Evolutionary conservation across 2,797 vertebrate genomes (phyloP).

Genomic region (Onychomys leucogaster): DNA sequence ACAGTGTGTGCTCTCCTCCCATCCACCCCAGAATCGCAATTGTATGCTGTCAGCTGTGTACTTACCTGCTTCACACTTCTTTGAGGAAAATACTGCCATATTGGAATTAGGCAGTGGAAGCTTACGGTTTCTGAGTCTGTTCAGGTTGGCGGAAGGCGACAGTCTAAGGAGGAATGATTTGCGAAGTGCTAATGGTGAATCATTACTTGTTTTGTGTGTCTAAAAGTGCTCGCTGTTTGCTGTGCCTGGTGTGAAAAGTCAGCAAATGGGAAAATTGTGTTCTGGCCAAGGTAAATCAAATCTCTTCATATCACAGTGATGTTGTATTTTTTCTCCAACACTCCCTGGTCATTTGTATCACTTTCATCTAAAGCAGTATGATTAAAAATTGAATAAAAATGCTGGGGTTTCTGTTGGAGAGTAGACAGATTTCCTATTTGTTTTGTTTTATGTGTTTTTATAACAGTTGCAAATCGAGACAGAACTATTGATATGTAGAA

Average conservation of each 20-base stretch:
- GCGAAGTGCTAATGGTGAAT: slow-evolving; percentile 76
- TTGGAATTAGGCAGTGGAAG: slow-evolving; percentile 56
- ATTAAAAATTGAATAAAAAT: slow-evolving; percentile 8
- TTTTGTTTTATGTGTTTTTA: slow-evolving; percentile 20
- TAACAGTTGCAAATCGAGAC: slow-evolving; percentile 8
- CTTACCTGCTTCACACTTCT: slow-evolving; percentile 60
- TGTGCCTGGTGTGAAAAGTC: slow-evolving; percentile 77
- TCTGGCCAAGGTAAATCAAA: slow-evolving; percentile 63
- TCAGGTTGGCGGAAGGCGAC: slow-evolving; percentile 73
- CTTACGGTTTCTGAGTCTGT: slow-evolving; percentile 51
- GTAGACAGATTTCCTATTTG: not conserved
- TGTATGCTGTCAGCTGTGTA: not conserved
- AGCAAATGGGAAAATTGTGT: slow-evolving; percentile 66
- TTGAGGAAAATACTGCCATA: slow-evolving; percentile 42
- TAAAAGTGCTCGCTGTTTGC: slow-evolving; percentile 73
- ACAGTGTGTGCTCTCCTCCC: not conserved
- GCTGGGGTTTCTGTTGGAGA: not conserved
- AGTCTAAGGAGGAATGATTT: slow-evolving; percentile 69
- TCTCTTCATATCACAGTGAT: not conserved
- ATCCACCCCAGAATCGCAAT: not conserved
- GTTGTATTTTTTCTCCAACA: not conserved
- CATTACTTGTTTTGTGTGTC: slow-evolving; percentile 70
- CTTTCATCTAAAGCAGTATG: not conserved
- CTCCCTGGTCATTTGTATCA: slow-evolving; percentile 20
- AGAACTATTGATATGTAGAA: not conserved